Percentiles rank a stretch among this genome's conserved stretches.
Evolutionary conservation across 2,113 vertebrate genomes (phyloP).

Genomic region (Collichthys lucidus): DNA sequence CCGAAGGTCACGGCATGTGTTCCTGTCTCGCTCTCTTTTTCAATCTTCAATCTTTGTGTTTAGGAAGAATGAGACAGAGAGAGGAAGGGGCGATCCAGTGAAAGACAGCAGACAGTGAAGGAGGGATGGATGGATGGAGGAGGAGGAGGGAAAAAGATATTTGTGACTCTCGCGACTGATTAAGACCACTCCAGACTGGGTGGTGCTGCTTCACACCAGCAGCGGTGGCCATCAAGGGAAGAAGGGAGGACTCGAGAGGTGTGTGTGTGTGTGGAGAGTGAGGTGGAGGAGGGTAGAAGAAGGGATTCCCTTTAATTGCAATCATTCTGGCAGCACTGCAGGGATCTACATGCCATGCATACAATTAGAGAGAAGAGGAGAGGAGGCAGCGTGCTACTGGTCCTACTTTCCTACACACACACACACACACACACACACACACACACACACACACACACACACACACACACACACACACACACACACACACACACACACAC

Average conservation of each 20-base stretch:
- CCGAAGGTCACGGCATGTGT: slow-evolving; percentile 5
- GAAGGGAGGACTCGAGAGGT: slow-evolving; percentile 36
- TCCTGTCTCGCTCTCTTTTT: slow-evolving; percentile 5
- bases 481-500: background rate
- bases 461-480: background rate
- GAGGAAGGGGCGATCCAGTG: background rate
- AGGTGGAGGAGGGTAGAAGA: slow-evolving; percentile 44
- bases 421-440: background rate
- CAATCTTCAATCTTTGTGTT: slow-evolving; percentile 11
- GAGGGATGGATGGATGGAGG: slow-evolving; percentile 31
- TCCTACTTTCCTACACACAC: background rate
- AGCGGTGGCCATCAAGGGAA: slow-evolving; percentile 44
- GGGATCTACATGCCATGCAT: slow-evolving; percentile 79
- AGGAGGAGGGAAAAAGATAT: slow-evolving; percentile 30
- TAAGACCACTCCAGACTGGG: slow-evolving; percentile 76
- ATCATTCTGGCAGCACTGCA: slow-evolving; percentile 81
- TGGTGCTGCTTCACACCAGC: slow-evolving; percentile 62
- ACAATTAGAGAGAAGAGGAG: slow-evolving; percentile 71
- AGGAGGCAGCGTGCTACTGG: background rate
- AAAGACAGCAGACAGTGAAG: slow-evolving; percentile 48
- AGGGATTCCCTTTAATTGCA: slow-evolving; percentile 86
- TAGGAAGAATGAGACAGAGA: background rate
- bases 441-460: background rate
- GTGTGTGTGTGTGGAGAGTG: slow-evolving; percentile 17
- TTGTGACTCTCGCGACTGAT: slow-evolving; percentile 72